phyloP scores from a whole-genome alignment of 2,888 invertebrate species.

The Celastrina argiolus region DNA sequence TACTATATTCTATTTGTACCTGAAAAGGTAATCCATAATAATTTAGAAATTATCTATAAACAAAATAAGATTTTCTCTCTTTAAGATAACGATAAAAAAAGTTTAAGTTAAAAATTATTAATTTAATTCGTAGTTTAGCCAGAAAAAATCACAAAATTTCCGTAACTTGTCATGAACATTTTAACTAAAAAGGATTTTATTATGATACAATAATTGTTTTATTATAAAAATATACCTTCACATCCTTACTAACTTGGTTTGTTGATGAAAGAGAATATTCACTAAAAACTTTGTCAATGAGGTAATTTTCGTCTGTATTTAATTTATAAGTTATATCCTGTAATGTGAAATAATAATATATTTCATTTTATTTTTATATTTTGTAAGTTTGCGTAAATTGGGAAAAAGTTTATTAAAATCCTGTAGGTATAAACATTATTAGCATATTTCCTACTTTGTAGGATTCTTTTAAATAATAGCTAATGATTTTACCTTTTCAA shows the following conservation, averaged over 20 bases:
- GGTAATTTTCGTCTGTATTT: background rate
- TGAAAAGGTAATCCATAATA: too few species aligned
- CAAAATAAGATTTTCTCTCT: too few species aligned
- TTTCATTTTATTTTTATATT: too few species aligned
- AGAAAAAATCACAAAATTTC: too few species aligned
- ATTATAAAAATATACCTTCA: background rate
- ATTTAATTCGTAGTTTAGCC: too few species aligned
- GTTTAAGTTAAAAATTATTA: too few species aligned
- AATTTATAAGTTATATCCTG: background rate
- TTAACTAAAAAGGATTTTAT: background rate
- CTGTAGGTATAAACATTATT: background rate
- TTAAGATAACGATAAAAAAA: too few species aligned
- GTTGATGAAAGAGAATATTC: background rate
- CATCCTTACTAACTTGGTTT: background rate
- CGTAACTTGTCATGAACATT: background rate
- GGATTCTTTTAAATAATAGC: background rate
- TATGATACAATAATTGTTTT: background rate
- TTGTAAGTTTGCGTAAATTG: too few species aligned
- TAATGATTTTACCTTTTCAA: slow-evolving; percentile 2
- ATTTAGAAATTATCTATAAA: too few species aligned
- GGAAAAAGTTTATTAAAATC: background rate
- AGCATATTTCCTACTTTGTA: background rate
- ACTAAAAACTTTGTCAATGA: background rate
- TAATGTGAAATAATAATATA: background rate
- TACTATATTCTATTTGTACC: too few species aligned